Base-by-base conservation (phyloP, 2,797 vertebrate genomes). In the Lophius americanus region DNA sequence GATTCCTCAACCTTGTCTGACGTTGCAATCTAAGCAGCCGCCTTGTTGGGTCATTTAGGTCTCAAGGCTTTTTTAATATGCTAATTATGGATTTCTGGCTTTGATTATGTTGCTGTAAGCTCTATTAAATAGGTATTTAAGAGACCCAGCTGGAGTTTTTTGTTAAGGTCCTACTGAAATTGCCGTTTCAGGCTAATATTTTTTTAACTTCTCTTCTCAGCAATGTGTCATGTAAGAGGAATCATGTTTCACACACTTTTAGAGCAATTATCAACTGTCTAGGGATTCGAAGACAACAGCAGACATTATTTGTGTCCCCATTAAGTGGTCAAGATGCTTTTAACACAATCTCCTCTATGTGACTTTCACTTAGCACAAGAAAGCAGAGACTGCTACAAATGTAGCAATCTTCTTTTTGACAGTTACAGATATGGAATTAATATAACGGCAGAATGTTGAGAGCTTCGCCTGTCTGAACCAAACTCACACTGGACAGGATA, bases 341-440 rank as follows among this genome's bases (percentile, higher is more conserved):
- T 88, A 88, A 84, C 81, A 84, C 89, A 88, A 74, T 82, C 82
- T 84, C 88, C 83, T 89, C 88, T 82, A 70, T 90, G 90, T 88
- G 83, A 91, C 89, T 92, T 92, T 92, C 86, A 79, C 79, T 68
- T 74, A 85, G 79, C 79, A 86, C 86, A 88, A 91, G 86, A 91
- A 90, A 91, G 85, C 88, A 55, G 74, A 68, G 84, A 85, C 87
- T 83, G 88, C 85, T 89, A 80, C 86, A 85, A 88, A 91, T 91
- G 89, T 88, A 87, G 88, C 91, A 92, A 92, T 94, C 91, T 91
- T 92, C 85, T 84, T 82, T 89, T 88, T 93, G 90, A 92, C 91
- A 93, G 90, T 89, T 90, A 84, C 82, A 92, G 91, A 92, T 92
- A 92, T 92, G 86, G 84, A 93, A 92, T 91, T 90, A 91, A 92